Base-by-base conservation (phyloP, 2,888 invertebrate species). In the Polietes domitor region DNA sequence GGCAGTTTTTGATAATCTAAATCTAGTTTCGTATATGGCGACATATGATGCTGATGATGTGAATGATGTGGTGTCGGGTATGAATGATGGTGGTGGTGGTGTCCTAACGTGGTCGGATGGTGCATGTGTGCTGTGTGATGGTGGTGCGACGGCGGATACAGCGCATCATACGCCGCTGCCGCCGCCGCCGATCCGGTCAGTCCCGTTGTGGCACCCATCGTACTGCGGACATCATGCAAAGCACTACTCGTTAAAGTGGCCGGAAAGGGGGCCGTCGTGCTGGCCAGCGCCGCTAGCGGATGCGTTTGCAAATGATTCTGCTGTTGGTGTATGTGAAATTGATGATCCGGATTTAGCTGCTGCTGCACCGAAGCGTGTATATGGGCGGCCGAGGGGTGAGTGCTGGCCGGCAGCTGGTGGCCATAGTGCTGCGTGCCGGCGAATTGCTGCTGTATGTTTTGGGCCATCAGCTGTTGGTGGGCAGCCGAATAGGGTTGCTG, bases 1-100 rank as follows among this genome's bases (percentile, higher is more conserved):
- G 92, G 92, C 90, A 90, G 89, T 91, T 92, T 92, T 89, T 91
- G 91, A 88, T 92, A 92, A 91, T 92, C 92, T 92, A 92, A 92
- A 91, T 92, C 92, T 92, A 92, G 89, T 92, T 92, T 92, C 88
- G 92, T 91, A 87, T 92, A 91, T 91, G 91, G 91, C 83, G 87
- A 86, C 90, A 90, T 87, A 86, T 91, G 91, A 77, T 90, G 90
- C 77, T 90, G 90, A 87, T 89, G 89, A 75, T 89, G 78, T 77
- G 74, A 86, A 86, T 85, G 87, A 81, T 68, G 68, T 77, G 68
- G 68, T 75, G 50, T 63, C 24, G 26, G n/a, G 73, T 37, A 58
- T 76, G 73, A 86, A 86, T 85, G 87, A 80, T 68, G 61, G 28
- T 58, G 61, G 28, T 58, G 32, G 32, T 37, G 68, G 82, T 85